These are phyloP conservation scores for Dasypolia templi DNA, from an alignment of 2,888 invertebrate species.

Conservation along the genomic window DNA sequence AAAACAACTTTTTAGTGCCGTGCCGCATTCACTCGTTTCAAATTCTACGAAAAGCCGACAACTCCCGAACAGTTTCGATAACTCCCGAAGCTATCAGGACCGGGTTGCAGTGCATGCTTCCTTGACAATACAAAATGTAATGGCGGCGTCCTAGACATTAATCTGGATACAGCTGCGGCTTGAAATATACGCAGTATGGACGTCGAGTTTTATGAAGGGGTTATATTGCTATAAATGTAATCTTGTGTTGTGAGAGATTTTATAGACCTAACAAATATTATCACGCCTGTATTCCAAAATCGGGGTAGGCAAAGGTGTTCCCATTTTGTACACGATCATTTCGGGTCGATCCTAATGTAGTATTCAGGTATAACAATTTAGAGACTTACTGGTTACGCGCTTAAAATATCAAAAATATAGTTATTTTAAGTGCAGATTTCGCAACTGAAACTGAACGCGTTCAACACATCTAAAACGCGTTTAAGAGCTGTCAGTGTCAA, in stretches of 20 bases:
- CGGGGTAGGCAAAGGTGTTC: not conserved
- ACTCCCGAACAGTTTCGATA: slow-evolving; percentile 16
- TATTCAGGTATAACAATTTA: too few relatives aligned
- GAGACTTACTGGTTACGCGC: too few relatives aligned
- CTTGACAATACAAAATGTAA: slow-evolving; percentile 44
- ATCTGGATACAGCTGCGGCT: slow-evolving; percentile 1
- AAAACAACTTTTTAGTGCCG: not conserved
- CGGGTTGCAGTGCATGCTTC: slow-evolving; percentile 8
- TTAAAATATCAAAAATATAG: too few relatives aligned
- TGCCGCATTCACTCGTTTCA: not conserved
- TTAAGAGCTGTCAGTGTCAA: too few relatives aligned
- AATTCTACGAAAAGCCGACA: slow-evolving; percentile 2
- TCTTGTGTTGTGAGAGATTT: not conserved
- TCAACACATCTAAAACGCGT: too few relatives aligned
- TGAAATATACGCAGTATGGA: not conserved
- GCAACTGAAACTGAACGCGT: too few relatives aligned
- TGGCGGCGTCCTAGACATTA: slow-evolving; percentile 38
- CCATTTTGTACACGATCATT: not conserved
- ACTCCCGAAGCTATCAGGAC: slow-evolving; percentile 18
- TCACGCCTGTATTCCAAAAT: not conserved
- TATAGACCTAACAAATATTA: not conserved
- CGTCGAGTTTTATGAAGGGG: not conserved
- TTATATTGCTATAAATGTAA: not conserved
- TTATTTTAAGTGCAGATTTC: too few relatives aligned
- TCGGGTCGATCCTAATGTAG: not conserved